Conservation (phyloP, 2,797 vertebrate species). For the Rallus crepitans region DNA sequence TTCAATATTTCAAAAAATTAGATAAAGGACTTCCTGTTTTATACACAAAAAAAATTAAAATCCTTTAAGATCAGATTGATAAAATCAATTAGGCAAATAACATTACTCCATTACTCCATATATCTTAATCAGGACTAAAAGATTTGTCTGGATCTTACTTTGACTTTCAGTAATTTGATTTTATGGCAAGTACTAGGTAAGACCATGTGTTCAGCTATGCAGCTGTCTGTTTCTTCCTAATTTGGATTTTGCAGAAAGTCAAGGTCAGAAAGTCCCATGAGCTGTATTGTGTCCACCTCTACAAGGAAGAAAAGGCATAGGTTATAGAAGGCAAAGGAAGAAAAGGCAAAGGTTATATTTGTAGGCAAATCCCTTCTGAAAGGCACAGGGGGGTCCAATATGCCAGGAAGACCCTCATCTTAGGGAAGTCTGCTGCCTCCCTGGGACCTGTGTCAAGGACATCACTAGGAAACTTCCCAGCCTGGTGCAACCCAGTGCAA, state of each 20-base stretch:
- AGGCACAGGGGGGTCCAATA: too few species aligned
- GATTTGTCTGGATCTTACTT: neutral
- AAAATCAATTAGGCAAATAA: neutral
- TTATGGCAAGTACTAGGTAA: neutral
- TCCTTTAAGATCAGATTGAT: neutral
- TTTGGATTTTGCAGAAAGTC: neutral
- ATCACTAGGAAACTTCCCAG: too few species aligned
- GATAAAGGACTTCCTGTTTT: neutral
- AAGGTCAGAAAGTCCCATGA: too few species aligned
- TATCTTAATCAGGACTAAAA: neutral
- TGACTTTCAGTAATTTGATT: neutral
- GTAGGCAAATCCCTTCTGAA: too few species aligned
- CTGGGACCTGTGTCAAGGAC: too few species aligned
- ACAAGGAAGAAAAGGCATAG: too few species aligned
- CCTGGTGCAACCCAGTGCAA: too few species aligned
- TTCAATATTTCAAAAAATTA: neutral
- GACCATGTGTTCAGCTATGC: neutral
- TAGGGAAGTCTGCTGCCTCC: too few species aligned
- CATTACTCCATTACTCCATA: neutral
- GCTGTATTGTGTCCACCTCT: too few species aligned
- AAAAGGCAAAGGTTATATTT: too few species aligned
- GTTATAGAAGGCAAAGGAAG: too few species aligned
- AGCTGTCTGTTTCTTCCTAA: neutral
- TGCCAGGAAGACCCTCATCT: too few species aligned
- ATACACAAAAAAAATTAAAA: neutral